Base-by-base conservation (phyloP, 1,140 invertebrate genomes). In the Scylla paramamosain region DNA sequence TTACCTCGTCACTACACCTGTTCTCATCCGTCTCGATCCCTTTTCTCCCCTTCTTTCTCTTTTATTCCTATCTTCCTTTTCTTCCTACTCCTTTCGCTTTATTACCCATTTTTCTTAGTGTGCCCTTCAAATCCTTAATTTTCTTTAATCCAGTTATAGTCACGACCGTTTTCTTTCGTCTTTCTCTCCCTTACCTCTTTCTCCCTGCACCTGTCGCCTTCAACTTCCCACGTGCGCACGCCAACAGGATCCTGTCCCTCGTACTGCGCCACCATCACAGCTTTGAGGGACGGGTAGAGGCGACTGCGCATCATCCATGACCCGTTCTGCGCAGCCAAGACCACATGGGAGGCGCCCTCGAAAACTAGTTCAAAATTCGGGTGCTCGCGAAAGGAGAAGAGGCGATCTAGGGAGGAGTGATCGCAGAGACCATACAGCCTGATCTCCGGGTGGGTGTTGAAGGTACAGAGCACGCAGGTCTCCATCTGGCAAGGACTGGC, bases 401-500 rank as follows among this genome's bases (percentile, higher is more conserved):
- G 20, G 25, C 48, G 83, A n/a, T 94, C 93, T 3, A 94, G 7
- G 32, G 83, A 48, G 25, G 93, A 88, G 10, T 46, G 25, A 10
- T 31, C 48, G 31, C 93, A 94, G 45, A 89, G 45, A 12, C 93
- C 93, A 4, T 87, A 12, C 4, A 94, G 83, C 25, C 93, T 29
- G 7, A 94, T 32, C 16, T 88, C 84, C 25, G 84, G 84, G 46
- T 87, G 29, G 28, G 4, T 25, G 10, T 77, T 89, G 86, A 94
- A 94, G 20, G 67, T 20, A 77, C 67, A 77, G 12, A 77, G 6
- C n/a, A 77, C n/a, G 25, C 67, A 77, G 20, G 67, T 52, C 52
- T 94, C 93, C 29, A 94, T 94, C 7, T 59, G 14, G 86, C 93
- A 94, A 0, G 93, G 93, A 84, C 86, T 88, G 25, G 86, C 84